Conservation (phyloP, 2,888 invertebrate species). For the Diarsia rubi region DNA sequence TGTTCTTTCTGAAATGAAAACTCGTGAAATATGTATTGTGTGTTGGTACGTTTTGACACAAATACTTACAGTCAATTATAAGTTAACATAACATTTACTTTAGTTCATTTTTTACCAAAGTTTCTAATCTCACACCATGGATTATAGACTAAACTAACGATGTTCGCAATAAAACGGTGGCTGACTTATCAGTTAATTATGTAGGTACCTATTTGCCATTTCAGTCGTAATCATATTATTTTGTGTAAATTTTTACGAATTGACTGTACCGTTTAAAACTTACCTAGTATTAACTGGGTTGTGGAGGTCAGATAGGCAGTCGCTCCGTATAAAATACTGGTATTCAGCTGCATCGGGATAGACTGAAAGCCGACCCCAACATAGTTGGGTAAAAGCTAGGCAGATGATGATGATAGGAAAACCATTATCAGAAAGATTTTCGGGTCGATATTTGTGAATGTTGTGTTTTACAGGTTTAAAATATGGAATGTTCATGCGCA, state of each 20-base stretch:
- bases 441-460: not conserved
- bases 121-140: not conserved
- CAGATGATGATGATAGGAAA: not conserved
- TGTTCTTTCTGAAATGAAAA: not conserved
- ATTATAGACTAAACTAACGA: not conserved
- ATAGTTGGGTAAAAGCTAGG: too few relatives aligned
- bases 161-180: not conserved
- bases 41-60: not conserved
- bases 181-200: not conserved
- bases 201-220: not conserved
- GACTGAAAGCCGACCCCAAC: too few relatives aligned
- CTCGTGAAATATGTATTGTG: not conserved
- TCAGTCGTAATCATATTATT: not conserved
- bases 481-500: slow-evolving; percentile 87
- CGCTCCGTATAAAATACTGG: too few relatives aligned
- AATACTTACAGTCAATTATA: not conserved
- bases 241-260: too few relatives aligned
- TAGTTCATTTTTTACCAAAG: not conserved
- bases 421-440: not conserved
- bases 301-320: too few relatives aligned
- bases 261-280: too few relatives aligned
- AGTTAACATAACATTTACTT: not conserved
- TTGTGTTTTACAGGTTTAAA: slow-evolving; percentile 70
- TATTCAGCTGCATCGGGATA: too few relatives aligned
- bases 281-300: too few relatives aligned